Conservation (phyloP, 1,140 invertebrate genomes). For the Triops cancriformis region DNA sequence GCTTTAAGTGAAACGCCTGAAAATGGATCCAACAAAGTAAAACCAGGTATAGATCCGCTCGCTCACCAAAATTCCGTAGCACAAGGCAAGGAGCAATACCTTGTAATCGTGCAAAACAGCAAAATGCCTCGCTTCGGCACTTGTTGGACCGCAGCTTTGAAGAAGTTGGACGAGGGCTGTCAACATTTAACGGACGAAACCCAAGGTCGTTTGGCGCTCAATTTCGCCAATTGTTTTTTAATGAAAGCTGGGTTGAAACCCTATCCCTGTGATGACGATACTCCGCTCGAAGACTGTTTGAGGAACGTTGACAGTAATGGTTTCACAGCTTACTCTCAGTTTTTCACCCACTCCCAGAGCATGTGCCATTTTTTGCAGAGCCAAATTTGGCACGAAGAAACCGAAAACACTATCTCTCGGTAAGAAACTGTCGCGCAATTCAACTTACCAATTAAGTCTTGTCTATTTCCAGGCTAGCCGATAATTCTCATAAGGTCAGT, state of each 20-base stretch:
- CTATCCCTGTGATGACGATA: constrained; percentile 45
- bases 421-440: constrained; percentile 29
- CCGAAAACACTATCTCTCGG: constrained; percentile 47
- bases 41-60: too few relatives aligned
- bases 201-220: constrained; percentile 51
- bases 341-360: constrained; percentile 58
- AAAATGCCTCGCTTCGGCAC: constrained; percentile 47
- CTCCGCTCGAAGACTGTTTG: constrained; percentile 45
- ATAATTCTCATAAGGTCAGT: constrained; percentile 43
- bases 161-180: constrained; percentile 47
- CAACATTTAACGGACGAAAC: constrained; percentile 49
- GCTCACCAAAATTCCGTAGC: neutral
- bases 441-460: constrained; percentile 32
- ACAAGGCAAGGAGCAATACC: constrained; percentile 35
- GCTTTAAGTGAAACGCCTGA: too few relatives aligned
- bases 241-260: constrained; percentile 47
- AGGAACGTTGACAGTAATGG: constrained; percentile 48
- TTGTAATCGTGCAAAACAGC: constrained; percentile 34
- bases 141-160: constrained; percentile 53
- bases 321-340: constrained; percentile 53
- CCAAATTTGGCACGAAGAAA: constrained; percentile 55
- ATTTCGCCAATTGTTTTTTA: constrained; percentile 58
- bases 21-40: too few relatives aligned
- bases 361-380: constrained; percentile 58
- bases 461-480: constrained; percentile 37